A percentile compares a stretch with the other conserved stretches of the same genome.
These are phyloP conservation scores for Mesorhabditis sp. DNA, from an alignment of 2,888 invertebrate genomes.

Conservation along the genomic window DNA sequence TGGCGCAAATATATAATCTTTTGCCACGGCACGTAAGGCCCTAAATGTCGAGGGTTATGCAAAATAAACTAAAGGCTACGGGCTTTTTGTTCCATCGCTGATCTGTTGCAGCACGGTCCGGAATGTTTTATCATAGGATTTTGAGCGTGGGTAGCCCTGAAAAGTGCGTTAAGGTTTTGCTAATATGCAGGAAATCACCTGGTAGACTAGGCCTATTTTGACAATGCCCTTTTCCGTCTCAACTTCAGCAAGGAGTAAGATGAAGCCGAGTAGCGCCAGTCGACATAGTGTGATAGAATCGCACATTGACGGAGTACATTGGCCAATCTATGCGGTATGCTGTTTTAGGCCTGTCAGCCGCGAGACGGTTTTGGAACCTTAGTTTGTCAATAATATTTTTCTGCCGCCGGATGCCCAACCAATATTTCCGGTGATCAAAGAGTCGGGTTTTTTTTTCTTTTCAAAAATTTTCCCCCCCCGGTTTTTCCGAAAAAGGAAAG, in stretches of 20 bases:
- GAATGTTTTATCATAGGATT: conserved; percentile 49
- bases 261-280: no score
- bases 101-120: conserved; percentile 45
- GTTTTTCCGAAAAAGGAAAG: background rate
- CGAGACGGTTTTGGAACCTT: no score
- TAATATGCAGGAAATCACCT: conserved; percentile 5
- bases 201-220: conserved; percentile 13
- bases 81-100: conserved; percentile 36
- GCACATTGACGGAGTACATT: no score
- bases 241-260: no score
- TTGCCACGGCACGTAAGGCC: conserved; percentile 33
- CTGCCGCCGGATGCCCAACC: no score
- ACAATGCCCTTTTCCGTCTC: background rate
- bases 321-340: no score
- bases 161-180: background rate
- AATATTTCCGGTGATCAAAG: conserved; percentile 15
- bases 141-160: conserved; percentile 39
- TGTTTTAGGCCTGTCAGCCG: no score
- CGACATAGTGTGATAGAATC: no score
- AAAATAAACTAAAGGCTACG: conserved; percentile 22
- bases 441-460: conserved; percentile 45
- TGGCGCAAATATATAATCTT: conserved; percentile 36
- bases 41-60: conserved; percentile 22
- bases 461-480: conserved; percentile 30
- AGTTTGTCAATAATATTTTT: no score